These are phyloP conservation scores for Macaria notata DNA, from an alignment of 2,888 invertebrate genomes.

Conservation along the genomic window DNA sequence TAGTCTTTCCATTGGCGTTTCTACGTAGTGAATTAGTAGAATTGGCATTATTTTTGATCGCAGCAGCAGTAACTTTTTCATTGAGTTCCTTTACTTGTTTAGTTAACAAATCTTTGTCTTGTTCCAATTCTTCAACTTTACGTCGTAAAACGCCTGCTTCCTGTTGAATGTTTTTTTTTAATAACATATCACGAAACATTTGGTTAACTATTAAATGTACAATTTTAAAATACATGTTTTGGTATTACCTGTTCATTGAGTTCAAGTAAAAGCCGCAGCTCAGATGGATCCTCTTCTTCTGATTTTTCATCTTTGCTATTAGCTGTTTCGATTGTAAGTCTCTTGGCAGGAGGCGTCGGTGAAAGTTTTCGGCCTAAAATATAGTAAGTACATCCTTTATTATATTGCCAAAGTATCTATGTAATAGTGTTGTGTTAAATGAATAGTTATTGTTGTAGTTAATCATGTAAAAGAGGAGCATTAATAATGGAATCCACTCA, in stretches of 20 bases:
- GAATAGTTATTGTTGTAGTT: conserved; percentile 12
- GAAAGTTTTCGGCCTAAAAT: conserved; percentile 85
- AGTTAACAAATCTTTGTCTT: conserved; percentile 87
- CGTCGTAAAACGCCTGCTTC: conserved; percentile 91
- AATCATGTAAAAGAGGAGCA: conserved; percentile 29
- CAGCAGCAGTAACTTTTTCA: conserved; percentile 83
- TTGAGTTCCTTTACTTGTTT: conserved; percentile 90
- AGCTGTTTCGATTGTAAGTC: conserved; percentile 84
- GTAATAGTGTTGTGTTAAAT: conserved; percentile 3
- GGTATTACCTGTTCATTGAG: conserved; percentile 89
- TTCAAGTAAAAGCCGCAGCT: conserved; percentile 92
- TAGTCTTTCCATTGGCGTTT: conserved; percentile 60
- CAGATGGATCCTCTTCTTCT: conserved; percentile 91
- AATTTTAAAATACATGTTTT: not conserved
- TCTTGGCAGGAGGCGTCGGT: conserved; percentile 84
- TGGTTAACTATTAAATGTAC: not conserved
- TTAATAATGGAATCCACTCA: conserved; percentile 38
- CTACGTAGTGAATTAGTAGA: conserved; percentile 56
- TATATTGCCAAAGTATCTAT: conserved; percentile 1
- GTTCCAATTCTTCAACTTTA: conserved; percentile 92
- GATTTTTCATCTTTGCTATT: conserved; percentile 89
- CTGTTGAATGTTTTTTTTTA: conserved; percentile 48
- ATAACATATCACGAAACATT: not conserved
- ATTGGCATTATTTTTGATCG: conserved; percentile 59
- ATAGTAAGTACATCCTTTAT: not conserved